phyloP scores from a whole-genome alignment of 2,113 vertebrate species.

The Zonotrichia leucophrys region DNA sequence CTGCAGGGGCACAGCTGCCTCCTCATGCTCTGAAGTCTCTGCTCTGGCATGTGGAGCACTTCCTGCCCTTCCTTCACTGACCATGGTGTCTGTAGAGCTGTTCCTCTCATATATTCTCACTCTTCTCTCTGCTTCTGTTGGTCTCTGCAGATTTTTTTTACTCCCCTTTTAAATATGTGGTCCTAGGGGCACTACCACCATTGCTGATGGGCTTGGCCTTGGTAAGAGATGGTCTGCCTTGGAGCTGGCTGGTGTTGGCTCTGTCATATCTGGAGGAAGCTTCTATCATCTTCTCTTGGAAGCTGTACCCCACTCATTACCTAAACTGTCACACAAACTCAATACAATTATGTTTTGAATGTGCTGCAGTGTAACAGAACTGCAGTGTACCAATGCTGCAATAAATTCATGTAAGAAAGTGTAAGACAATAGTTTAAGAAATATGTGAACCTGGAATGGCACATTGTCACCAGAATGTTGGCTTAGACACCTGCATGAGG shows the following conservation, averaged over 20 bases:
- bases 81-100: background rate
- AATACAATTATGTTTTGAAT: background rate
- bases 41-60: background rate
- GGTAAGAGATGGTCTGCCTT: background rate
- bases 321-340: background rate
- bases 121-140: background rate
- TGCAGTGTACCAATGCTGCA: background rate
- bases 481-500: background rate
- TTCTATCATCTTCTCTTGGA: background rate
- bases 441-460: background rate
- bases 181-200: background rate
- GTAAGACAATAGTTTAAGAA: background rate
- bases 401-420: background rate
- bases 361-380: background rate
- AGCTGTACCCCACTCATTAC: background rate
- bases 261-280: background rate
- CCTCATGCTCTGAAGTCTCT: background rate
- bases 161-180: background rate
- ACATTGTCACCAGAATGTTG: background rate
- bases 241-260: background rate
- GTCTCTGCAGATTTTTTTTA: background rate
- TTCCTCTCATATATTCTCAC: background rate
- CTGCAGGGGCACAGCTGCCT: background rate
- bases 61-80: background rate
- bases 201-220: background rate